Conservation (phyloP, 1,140 invertebrate genomes). For the Drosophila malerkotliana region DNA sequence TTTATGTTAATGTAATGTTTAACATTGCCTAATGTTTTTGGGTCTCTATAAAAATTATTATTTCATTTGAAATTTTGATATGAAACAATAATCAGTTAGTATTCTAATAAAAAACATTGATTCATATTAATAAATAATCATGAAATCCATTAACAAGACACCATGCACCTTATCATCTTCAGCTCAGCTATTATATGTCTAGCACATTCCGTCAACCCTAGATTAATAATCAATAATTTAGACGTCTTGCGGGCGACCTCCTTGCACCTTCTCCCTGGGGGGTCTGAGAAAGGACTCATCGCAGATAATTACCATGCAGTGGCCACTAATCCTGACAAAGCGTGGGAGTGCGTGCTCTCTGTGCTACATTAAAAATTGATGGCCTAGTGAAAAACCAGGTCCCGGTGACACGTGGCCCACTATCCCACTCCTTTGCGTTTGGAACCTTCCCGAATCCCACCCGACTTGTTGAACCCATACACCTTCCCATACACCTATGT, state of each 20-base stretch:
- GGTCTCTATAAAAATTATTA: too few species aligned
- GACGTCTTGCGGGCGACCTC: conserved; percentile 9
- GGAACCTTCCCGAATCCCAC: not conserved
- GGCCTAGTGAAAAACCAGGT: conserved; percentile 47
- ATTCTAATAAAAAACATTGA: too few species aligned
- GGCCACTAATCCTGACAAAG: conserved; percentile 34
- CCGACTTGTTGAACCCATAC: conserved; percentile 39
- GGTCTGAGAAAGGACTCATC: conserved; percentile 39
- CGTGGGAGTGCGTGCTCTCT: conserved; percentile 38
- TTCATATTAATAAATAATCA: not conserved
- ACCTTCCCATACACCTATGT: conserved; percentile 3
- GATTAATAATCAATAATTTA: conserved; percentile 50
- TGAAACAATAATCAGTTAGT: too few species aligned
- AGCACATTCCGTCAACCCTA: conserved; percentile 14
- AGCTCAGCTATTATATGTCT: not conserved
- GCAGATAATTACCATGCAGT: conserved; percentile 48
- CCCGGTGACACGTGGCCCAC: conserved; percentile 32
- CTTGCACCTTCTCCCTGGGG: not conserved
- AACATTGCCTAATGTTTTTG: too few species aligned
- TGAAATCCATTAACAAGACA: conserved; percentile 14
- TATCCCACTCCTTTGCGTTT: not conserved
- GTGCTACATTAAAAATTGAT: conserved; percentile 60
- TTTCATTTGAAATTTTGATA: too few species aligned
- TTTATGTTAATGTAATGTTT: too few species aligned
- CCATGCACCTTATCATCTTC: conserved; percentile 12